Percentiles rank a stretch among this genome's conserved stretches.
Evolutionary conservation across 2,888 invertebrate species (phyloP).

Genomic region (Meloe dianella): DNA sequence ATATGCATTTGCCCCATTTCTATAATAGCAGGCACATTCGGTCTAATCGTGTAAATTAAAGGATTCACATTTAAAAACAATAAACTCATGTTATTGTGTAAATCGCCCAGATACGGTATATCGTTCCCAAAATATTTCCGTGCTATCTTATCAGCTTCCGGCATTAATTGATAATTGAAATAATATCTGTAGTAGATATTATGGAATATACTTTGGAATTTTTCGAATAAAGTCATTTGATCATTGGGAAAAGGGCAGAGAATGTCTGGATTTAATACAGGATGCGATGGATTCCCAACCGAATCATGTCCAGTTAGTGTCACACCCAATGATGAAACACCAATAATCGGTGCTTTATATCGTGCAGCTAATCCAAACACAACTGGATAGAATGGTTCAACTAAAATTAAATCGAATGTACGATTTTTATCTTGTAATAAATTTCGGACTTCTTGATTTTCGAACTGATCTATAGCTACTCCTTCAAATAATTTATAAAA

Average conservation of each 20-base stretch:
- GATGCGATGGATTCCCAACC: slow-evolving; percentile 28
- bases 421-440: slow-evolving; percentile 6
- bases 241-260: slow-evolving; percentile 14
- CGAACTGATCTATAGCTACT: neutral
- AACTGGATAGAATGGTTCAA: slow-evolving; percentile 27
- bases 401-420: slow-evolving; percentile 30
- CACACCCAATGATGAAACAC: slow-evolving; percentile 23
- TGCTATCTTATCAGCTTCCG: slow-evolving; percentile 45
- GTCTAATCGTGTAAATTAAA: slow-evolving; percentile 47
- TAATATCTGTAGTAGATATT: slow-evolving; percentile 30
- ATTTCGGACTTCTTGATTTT: neutral
- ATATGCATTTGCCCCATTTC: slow-evolving; percentile 49
- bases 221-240: slow-evolving; percentile 19
- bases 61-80: slow-evolving; percentile 51
- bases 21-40: slow-evolving; percentile 50
- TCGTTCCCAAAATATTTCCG: slow-evolving; percentile 51
- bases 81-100: slow-evolving; percentile 50
- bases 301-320: slow-evolving; percentile 15
- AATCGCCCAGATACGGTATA: slow-evolving; percentile 49
- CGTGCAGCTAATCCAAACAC: slow-evolving; percentile 26
- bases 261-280: slow-evolving; percentile 24
- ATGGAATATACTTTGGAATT: slow-evolving; percentile 29
- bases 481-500: neutral
- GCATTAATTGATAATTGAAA: slow-evolving; percentile 33
- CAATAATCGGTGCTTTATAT: slow-evolving; percentile 29